Base-by-base conservation (phyloP, 2,888 invertebrate genomes). In the Drosophila flavopinicola region DNA sequence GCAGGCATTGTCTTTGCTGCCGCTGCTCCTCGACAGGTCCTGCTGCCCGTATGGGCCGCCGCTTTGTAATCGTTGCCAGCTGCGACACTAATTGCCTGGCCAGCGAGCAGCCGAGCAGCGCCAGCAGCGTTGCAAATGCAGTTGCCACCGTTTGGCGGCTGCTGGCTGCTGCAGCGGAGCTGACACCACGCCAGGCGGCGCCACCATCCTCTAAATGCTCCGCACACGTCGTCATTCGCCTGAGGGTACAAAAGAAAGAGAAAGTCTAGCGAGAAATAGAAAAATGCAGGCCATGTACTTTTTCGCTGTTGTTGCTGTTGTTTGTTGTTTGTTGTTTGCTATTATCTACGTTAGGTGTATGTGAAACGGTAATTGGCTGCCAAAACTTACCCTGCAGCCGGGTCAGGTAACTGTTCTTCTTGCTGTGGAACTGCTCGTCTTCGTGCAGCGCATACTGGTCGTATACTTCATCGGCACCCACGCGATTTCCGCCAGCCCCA, bases 371-470 rank as follows among this genome's bases (percentile, higher is more conserved):
- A 86, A 76, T 83, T 80, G 85, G 66, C 54, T 54, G 42, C 41
- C 38, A 35, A 61, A 29, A 82, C 83, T 85, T 79, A 91, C 91
- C 91, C 88, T 91, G 89, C 57, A 91, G 88, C 75, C 91, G 90
- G 15, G 90, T 90, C 48, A 91, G 78, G 64, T 90, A 90, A 30
- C 88, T 88, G 64, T 91, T 90, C 72, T 91, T 90, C 76, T 91
- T 89, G 72, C 75, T 90, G 35, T 88, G 89, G 9, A 88, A 75
- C 61, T 89, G 75, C 47, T 90, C 91, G 32, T 88, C 88, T 63
- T 91, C 90, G 37, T 90, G 88, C 51, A 90, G 66, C 2, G 89
- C 85, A 57, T 89, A 90, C 68, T 91, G 89, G 80, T 90, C 90
- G 54, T 91, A 91, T 20, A 77, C 56, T 29, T 84, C 83, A 17